Base-by-base conservation (phyloP, 2,888 invertebrate genomes). In the Microctonus aethiopoides region DNA sequence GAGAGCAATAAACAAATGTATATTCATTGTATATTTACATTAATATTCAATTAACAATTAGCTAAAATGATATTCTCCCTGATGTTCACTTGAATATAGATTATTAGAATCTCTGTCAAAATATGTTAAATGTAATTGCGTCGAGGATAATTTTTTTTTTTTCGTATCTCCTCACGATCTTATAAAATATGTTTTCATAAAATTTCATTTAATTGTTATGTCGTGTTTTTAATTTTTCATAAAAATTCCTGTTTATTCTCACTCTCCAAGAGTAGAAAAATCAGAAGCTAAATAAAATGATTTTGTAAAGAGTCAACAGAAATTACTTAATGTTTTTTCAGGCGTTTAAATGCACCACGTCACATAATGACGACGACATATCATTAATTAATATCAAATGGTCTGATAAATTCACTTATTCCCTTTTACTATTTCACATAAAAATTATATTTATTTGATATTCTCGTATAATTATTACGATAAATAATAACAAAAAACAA, bases 11-110 rank as follows among this genome's bases (percentile, higher is more conserved):
- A 46, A 57, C 52, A 80, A 76, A 80, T 84, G 84, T 84, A 83
- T 84, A 83, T 84, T 82, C 78, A 83, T 80, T 84, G 83, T 84
- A 83, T 81, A 83, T 83, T 80, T 81, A 81, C 60, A 70, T 67
- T 66, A 60, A 62, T 65, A 61, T 39, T 67, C 56, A 26, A 57
- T 39, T 60, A 67, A 54, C 26, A 61, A 36, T 65, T 65, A 65
- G 54, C 20, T 46, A 64, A 54, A 68, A 46, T 46, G 66, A 36
- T 68, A 32, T 63, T 63, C 34, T 56, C 29, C 54, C 29, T 57
- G 52, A 67, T n/a, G 20, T 71, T 67, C 36, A 54, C 52, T 60
- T 46, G 46, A 46, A 61, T 24, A 39, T 36, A 54, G 54, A 41
- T 56, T 41, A 41, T 46, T 39, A 66, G 11, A 10, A 61, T 66